A percentile compares a stretch with the other conserved stretches of the same genome.
Evolutionary conservation across 1,140 invertebrate genomes (phyloP).

Genomic region (Manduca sexta): DNA sequence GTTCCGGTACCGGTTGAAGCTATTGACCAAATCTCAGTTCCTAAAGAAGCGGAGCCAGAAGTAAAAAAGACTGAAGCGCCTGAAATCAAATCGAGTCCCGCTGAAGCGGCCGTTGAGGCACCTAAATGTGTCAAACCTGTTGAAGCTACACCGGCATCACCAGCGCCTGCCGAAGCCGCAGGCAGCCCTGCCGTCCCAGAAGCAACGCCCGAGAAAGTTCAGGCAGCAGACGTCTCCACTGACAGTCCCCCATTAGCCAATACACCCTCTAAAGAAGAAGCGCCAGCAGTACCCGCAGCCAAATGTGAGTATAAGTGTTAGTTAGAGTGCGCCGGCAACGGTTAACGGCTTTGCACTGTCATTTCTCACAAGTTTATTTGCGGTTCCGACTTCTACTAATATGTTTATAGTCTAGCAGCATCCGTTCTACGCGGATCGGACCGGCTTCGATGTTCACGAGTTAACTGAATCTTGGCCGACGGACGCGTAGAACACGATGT

Average conservation of each 20-base stretch:
- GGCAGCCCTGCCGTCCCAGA: not conserved
- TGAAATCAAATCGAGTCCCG: not conserved
- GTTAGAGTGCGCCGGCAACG: slow-evolving; percentile 18
- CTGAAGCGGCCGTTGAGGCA: slow-evolving; percentile 20
- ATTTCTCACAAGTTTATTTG: slow-evolving; percentile 65
- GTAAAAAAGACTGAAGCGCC: not conserved
- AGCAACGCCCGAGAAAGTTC: slow-evolving; percentile 27
- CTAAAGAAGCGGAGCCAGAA: slow-evolving; percentile 9
- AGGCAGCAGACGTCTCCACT: slow-evolving; percentile 26
- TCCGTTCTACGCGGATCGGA: slow-evolving; percentile 37
- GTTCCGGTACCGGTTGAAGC: slow-evolving; percentile 20
- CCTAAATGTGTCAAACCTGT: slow-evolving; percentile 3
- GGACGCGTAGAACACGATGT: slow-evolving; percentile 28
- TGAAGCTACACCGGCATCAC: slow-evolving; percentile 9
- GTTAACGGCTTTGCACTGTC: slow-evolving; percentile 61
- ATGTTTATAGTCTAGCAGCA: slow-evolving; percentile 44
- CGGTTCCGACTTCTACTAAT: slow-evolving; percentile 67
- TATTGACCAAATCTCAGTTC: slow-evolving; percentile 6
- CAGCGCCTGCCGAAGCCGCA: not conserved
- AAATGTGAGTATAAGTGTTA: slow-evolving; percentile 59
- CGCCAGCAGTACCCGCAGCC: slow-evolving; percentile 38
- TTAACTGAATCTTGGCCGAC: slow-evolving; percentile 4
- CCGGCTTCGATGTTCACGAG: slow-evolving; percentile 1
- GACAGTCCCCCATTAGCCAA: slow-evolving; percentile 60
- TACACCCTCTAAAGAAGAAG: slow-evolving; percentile 54